phyloP scores from a whole-genome alignment of 2,113 vertebrate genomes.

The Chaetura pelagica region DNA sequence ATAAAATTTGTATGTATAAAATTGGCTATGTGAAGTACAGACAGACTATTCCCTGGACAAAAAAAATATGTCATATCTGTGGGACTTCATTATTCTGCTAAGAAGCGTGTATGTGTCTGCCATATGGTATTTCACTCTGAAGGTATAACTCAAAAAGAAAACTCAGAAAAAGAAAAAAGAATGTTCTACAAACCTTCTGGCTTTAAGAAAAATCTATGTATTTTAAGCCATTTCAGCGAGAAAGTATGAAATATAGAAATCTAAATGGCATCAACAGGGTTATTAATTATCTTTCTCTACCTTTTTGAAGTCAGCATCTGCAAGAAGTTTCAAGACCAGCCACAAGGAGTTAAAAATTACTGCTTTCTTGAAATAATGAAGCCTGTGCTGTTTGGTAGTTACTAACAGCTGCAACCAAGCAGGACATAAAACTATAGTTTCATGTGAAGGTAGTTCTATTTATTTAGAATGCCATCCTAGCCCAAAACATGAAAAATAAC shows the following conservation, averaged over 20 bases:
- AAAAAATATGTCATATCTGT: conserved; percentile 45
- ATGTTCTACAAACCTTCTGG: not conserved
- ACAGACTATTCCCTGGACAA: conserved; percentile 20
- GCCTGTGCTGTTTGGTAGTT: not conserved
- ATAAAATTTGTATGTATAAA: conserved; percentile 26
- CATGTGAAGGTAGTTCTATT: not conserved
- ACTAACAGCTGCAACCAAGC: not conserved
- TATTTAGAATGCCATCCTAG: not conserved
- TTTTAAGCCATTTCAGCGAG: conserved; percentile 1
- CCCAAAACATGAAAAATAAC: not conserved
- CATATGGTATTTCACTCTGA: conserved; percentile 73
- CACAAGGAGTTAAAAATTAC: not conserved
- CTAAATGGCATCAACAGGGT: not conserved
- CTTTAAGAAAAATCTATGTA: conserved; percentile 8
- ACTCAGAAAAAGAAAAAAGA: conserved; percentile 16
- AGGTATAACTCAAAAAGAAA: conserved; percentile 55
- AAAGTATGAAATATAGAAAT: not conserved
- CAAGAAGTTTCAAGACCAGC: not conserved
- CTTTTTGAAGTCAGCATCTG: conserved; percentile 7
- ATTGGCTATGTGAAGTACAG: conserved; percentile 22
- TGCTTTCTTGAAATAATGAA: not conserved
- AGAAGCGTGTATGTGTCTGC: conserved; percentile 40
- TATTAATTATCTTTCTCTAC: not conserved
- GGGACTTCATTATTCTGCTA: conserved; percentile 66
- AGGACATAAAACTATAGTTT: not conserved